phyloP scores from a whole-genome alignment of 2,113 vertebrate species.

The Vulpes ferrilata region DNA sequence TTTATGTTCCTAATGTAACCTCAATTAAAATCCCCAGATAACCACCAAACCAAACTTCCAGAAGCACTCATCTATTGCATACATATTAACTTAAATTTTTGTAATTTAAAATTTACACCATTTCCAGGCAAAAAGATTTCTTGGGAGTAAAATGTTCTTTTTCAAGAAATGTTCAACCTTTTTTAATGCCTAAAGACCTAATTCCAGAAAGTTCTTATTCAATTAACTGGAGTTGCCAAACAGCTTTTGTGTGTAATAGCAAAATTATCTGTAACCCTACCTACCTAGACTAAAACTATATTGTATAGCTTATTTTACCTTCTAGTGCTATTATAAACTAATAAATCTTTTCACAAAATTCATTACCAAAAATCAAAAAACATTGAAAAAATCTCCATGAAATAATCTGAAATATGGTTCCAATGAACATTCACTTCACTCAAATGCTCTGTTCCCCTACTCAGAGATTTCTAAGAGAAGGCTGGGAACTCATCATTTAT shows the following conservation, averaged over 20 bases:
- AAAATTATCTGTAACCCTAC: not conserved
- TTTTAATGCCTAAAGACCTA: conserved; percentile 38
- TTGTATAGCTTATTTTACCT: not conserved
- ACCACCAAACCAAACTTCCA: conserved; percentile 24
- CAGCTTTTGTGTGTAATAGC: not conserved
- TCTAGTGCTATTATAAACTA: not conserved
- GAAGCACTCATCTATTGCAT: not conserved
- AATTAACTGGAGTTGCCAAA: not conserved
- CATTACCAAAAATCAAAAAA: not conserved
- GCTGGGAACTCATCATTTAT: conserved; percentile 64
- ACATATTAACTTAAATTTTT: not conserved
- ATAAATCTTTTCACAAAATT: conserved; percentile 32
- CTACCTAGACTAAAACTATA: conserved; percentile 14
- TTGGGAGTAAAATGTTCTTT: conserved; percentile 26
- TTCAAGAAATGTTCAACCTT: conserved; percentile 16
- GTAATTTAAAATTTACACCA: not conserved
- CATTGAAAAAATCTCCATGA: not conserved
- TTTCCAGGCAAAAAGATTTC: conserved; percentile 56
- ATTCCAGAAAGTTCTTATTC: conserved; percentile 8
- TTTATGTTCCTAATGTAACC: not conserved
- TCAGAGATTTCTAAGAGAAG: conserved; percentile 56
- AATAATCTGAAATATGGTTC: not conserved
- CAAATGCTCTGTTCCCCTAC: not conserved
- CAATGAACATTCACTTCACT: conserved; percentile 25
- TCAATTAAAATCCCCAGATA: conserved; percentile 23